A percentile compares a stretch with the other conserved stretches of the same genome.
Evolutionary conservation across 2,888 invertebrate species (phyloP).

Genomic region (Dasysyrphus tricinctus): DNA sequence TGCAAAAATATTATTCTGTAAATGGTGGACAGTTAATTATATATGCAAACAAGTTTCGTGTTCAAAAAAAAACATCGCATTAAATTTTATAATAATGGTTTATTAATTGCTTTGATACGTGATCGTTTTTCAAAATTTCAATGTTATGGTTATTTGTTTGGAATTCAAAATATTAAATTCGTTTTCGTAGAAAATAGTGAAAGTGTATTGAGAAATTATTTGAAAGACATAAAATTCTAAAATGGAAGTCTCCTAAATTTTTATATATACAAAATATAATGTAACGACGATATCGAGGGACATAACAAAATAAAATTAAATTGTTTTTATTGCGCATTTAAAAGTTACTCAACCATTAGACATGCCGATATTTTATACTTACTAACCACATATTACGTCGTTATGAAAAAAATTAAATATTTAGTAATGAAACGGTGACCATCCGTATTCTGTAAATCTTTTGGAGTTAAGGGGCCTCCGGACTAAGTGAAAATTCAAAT

Average conservation of each 20-base stretch:
- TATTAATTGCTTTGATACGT: slow-evolving; percentile 14
- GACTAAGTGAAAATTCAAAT: no score
- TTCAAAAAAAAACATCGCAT: slow-evolving; percentile 11
- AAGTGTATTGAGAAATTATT: not conserved
- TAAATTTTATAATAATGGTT: not conserved
- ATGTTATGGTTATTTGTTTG: not conserved
- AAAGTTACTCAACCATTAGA: not conserved
- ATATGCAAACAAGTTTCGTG: not conserved
- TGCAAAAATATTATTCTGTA: not conserved
- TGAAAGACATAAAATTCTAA: not conserved
- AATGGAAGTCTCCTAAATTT: not conserved
- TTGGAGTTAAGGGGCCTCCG: no score
- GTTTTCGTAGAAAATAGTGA: not conserved
- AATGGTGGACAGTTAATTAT: not conserved
- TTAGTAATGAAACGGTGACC: no score
- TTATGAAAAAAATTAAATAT: no score
- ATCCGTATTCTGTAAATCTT: no score
- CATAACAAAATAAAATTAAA: not conserved
- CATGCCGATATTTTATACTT: not conserved
- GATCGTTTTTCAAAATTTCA: not conserved
- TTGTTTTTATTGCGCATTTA: not conserved
- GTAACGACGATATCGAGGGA: no score
- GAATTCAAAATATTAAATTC: not conserved
- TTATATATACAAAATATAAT: not conserved
- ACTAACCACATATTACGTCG: no score